Percentiles rank a stretch among this genome's conserved stretches.
phyloP scores from a whole-genome alignment of 2,797 vertebrate genomes.

The Enteromius argenteus region DNA sequence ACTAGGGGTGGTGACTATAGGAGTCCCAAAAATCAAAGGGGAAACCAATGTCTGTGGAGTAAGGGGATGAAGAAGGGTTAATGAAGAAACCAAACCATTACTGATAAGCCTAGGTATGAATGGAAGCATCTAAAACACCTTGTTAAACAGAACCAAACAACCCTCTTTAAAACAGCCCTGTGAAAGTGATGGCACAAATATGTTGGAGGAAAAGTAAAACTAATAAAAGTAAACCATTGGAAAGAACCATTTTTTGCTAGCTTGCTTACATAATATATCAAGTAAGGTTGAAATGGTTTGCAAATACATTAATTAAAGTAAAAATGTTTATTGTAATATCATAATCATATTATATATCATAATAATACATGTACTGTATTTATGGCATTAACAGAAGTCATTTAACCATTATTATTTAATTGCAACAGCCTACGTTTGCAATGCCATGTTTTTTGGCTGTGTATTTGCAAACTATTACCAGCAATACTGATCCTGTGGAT shows the following conservation, averaged over 20 bases:
- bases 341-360: background rate
- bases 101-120: conserved; percentile 2
- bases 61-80: conserved; percentile 7
- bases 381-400: background rate
- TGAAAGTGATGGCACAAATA: conserved; percentile 39
- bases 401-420: background rate
- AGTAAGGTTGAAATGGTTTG: conserved; percentile 32
- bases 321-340: background rate
- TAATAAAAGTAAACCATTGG: conserved; percentile 35
- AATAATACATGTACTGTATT: background rate
- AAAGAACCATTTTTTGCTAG: conserved; percentile 11
- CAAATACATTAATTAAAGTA: conserved; percentile 48
- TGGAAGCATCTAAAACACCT: conserved; percentile 17
- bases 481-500: conserved; percentile 44
- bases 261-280: conserved; percentile 37
- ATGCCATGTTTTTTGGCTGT: background rate
- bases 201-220: conserved; percentile 21
- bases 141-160: conserved; percentile 7
- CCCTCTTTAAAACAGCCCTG: conserved; percentile 12
- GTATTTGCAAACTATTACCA: conserved; percentile 51
- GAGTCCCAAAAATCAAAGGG: background rate
- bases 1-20: conserved; percentile 21
- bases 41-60: conserved; percentile 12
- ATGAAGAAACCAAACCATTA: conserved; percentile 42
- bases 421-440: background rate